Evolutionary conservation across 2,797 vertebrate species (phyloP).

Genomic region (Sebastes hubbsi): DNA sequence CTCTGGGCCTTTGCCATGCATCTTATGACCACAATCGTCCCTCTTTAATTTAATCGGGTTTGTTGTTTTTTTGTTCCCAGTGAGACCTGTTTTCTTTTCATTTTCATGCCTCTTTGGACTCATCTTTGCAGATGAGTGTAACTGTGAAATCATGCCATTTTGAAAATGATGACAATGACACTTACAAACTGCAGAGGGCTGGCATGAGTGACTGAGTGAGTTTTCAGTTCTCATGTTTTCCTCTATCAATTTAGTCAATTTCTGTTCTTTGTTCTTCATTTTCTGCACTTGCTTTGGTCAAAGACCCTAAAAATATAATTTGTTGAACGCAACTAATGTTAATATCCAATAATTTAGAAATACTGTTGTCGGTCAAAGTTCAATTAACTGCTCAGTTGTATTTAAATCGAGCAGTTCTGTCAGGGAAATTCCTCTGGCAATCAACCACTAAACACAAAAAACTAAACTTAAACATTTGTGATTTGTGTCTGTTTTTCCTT

Average conservation of each 20-base stretch:
- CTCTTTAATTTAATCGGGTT: conserved; percentile 15
- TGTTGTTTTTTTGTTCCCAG: neutral
- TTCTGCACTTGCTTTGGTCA: neutral
- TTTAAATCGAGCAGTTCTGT: neutral
- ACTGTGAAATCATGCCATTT: conserved; percentile 36
- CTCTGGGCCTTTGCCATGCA: conserved; percentile 9
- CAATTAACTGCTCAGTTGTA: neutral
- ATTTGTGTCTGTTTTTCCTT: neutral
- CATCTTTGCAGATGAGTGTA: neutral
- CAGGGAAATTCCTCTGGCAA: neutral
- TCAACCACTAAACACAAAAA: neutral
- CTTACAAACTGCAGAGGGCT: neutral
- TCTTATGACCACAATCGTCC: conserved; percentile 3
- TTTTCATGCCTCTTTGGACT: conserved; percentile 15
- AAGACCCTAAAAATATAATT: neutral
- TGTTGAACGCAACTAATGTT: too few relatives aligned
- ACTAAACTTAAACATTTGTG: neutral
- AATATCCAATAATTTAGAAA: neutral
- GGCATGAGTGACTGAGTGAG: neutral
- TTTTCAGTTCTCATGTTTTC: neutral
- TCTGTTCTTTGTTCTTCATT: neutral
- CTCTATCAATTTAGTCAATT: neutral
- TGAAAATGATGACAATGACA: conserved; percentile 16
- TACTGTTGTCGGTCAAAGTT: neutral
- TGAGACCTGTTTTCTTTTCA: neutral